These are phyloP conservation scores for Oncorhynchus kisutch DNA, from an alignment of 2,113 vertebrate genomes.

Conservation along the genomic window DNA sequence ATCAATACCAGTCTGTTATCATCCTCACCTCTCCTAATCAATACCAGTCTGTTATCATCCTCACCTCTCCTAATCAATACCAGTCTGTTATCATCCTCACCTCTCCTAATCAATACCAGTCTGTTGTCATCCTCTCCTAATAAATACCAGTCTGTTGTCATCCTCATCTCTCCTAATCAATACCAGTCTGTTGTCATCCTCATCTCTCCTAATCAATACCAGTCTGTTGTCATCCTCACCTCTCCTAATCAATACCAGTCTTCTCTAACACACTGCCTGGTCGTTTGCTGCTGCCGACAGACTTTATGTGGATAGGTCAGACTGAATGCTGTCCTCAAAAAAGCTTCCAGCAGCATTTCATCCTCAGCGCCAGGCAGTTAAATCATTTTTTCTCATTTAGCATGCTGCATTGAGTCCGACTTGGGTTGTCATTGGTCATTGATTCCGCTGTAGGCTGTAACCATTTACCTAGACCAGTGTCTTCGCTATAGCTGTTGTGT, in stretches of 20 bases:
- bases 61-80: conserved; percentile 65
- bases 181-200: conserved; percentile 47
- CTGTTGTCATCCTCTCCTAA: conserved; percentile 42
- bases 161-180: conserved; percentile 51
- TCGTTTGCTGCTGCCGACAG: conserved; percentile 65
- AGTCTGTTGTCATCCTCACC: conserved; percentile 50
- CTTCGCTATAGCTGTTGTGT: conserved; percentile 13
- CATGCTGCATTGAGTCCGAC: conserved; percentile 64
- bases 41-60: conserved; percentile 58
- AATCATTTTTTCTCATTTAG: conserved; percentile 66
- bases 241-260: conserved; percentile 65
- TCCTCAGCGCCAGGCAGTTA: conserved; percentile 35
- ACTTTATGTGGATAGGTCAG: conserved; percentile 66
- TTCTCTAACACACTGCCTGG: conserved; percentile 44
- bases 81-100: conserved; percentile 49
- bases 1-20: conserved; percentile 66
- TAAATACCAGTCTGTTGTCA: too few species aligned
- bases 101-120: conserved; percentile 65
- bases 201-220: conserved; percentile 64
- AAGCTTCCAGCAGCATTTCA: conserved; percentile 70
- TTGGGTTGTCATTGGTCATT: conserved; percentile 64
- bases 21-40: conserved; percentile 60
- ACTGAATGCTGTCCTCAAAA: conserved; percentile 61
- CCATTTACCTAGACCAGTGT: conserved; percentile 50
- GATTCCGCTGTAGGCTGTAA: conserved; percentile 1